phyloP scores from a whole-genome alignment of 2,888 invertebrate genomes.

The Anticlea derivata region DNA sequence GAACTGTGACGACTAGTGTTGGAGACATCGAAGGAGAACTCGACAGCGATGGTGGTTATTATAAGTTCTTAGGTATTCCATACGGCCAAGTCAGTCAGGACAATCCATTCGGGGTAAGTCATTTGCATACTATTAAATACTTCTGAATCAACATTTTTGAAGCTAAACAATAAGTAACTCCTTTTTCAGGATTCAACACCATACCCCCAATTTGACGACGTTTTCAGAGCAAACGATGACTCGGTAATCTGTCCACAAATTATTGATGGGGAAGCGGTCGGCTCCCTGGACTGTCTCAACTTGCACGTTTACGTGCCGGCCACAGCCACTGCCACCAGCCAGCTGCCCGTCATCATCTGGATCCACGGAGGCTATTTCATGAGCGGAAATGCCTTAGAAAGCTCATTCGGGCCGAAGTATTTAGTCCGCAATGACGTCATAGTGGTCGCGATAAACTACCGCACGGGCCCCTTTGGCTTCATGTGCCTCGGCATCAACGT shows the following conservation, averaged over 20 bases:
- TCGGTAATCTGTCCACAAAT: slow-evolving; percentile 57
- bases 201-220: slow-evolving; percentile 43
- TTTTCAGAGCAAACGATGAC: slow-evolving; percentile 54
- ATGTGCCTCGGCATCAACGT: slow-evolving; percentile 58
- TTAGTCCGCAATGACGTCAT: slow-evolving; percentile 57
- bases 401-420: slow-evolving; percentile 47
- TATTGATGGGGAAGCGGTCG: slow-evolving; percentile 34
- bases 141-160: no score
- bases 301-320: slow-evolving; percentile 56
- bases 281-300: slow-evolving; percentile 52
- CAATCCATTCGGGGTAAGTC: slow-evolving; percentile 53
- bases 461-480: slow-evolving; percentile 61
- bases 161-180: no score
- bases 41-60: slow-evolving; percentile 46
- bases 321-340: slow-evolving; percentile 42
- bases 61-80: slow-evolving; percentile 52
- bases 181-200: slow-evolving; percentile 46
- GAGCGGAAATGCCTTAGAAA: slow-evolving; percentile 41
- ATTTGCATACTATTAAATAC: no score
- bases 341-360: slow-evolving; percentile 56
- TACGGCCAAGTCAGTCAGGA: slow-evolving; percentile 43
- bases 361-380: slow-evolving; percentile 56
- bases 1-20: slow-evolving; percentile 42
- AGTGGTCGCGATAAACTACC: slow-evolving; percentile 55
- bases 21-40: slow-evolving; percentile 42